Percentiles rank a stretch among this genome's conserved stretches.
Evolutionary conservation across 2,113 vertebrate genomes (phyloP).

Genomic region (Ptilonorhynchus violaceus): DNA sequence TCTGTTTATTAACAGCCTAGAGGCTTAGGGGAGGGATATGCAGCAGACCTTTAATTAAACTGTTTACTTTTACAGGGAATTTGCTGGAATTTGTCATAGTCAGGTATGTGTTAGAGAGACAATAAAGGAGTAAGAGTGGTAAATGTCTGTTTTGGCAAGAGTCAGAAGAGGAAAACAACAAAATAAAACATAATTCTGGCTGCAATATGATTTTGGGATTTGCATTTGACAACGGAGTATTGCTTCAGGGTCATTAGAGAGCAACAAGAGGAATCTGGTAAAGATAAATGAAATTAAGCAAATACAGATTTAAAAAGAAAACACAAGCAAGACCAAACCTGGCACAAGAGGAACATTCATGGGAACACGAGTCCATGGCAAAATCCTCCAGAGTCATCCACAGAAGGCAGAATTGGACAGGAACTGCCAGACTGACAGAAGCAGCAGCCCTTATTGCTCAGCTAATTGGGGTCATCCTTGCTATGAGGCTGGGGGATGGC

Average conservation of each 20-base stretch:
- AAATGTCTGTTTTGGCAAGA: background rate
- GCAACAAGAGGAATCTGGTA: background rate
- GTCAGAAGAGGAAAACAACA: background rate
- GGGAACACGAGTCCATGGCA: rapidly evolving
- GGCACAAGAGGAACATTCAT: background rate
- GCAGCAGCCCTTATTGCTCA: background rate
- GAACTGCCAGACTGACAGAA: background rate
- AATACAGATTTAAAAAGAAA: background rate
- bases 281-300: background rate
- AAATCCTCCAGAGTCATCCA: background rate
- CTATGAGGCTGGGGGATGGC: background rate
- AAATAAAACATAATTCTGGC: rapidly evolving
- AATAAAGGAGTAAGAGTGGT: background rate
- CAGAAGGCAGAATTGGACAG: background rate
- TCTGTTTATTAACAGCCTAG: conserved; percentile 27
- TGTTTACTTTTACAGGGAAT: background rate
- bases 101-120: background rate
- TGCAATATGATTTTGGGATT: background rate
- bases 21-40: background rate
- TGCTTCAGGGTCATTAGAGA: background rate
- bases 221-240: background rate
- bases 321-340: background rate
- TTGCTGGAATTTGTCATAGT: background rate
- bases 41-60: conserved; percentile 32
- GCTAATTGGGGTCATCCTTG: background rate